Percentiles rank a stretch among this genome's conserved stretches.
Evolutionary conservation across 2,888 invertebrate species (phyloP).

Genomic region (Caenorhabditis drosophilae): DNA sequence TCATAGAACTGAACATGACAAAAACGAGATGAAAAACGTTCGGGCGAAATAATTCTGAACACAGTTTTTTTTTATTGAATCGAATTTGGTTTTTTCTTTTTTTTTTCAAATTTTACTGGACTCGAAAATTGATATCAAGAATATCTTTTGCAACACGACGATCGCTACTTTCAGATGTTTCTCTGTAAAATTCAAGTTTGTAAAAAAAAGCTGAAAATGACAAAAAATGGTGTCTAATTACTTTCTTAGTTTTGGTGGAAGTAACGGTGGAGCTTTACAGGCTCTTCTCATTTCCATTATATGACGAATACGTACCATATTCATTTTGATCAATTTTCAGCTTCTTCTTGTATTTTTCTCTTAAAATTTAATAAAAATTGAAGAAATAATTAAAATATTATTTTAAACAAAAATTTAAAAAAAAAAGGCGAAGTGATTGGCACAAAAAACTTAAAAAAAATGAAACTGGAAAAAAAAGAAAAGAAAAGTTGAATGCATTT

Average conservation of each 20-base stretch:
- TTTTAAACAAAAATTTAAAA: too few relatives aligned
- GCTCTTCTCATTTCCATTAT: constrained; percentile 58
- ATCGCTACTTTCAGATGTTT: constrained; percentile 19
- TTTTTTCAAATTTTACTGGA: background rate
- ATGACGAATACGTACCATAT: constrained; percentile 59
- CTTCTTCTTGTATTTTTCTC: too few relatives aligned
- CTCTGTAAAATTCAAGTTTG: constrained; percentile 15
- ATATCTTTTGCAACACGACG: constrained; percentile 28
- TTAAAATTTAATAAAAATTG: too few relatives aligned
- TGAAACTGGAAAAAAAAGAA: too few relatives aligned
- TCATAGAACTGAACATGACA: constrained; percentile 42
- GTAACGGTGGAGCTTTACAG: constrained; percentile 54
- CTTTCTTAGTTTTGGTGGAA: constrained; percentile 54
- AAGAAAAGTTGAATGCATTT: too few relatives aligned
- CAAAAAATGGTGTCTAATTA: constrained; percentile 5
- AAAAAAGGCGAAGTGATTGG: too few relatives aligned
- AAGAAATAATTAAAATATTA: too few relatives aligned
- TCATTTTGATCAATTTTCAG: constrained; percentile 50
- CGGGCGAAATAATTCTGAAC: constrained; percentile 10
- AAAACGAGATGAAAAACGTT: constrained; percentile 10
- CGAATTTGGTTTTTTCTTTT: background rate
- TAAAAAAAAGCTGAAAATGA: background rate
- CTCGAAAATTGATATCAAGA: constrained; percentile 23
- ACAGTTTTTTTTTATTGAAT: background rate
- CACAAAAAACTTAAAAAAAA: too few relatives aligned